A percentile compares a stretch with the other conserved stretches of the same genome.
Evolutionary conservation across 2,113 vertebrate species (phyloP).

Genomic region (Tiliqua scincoides): DNA sequence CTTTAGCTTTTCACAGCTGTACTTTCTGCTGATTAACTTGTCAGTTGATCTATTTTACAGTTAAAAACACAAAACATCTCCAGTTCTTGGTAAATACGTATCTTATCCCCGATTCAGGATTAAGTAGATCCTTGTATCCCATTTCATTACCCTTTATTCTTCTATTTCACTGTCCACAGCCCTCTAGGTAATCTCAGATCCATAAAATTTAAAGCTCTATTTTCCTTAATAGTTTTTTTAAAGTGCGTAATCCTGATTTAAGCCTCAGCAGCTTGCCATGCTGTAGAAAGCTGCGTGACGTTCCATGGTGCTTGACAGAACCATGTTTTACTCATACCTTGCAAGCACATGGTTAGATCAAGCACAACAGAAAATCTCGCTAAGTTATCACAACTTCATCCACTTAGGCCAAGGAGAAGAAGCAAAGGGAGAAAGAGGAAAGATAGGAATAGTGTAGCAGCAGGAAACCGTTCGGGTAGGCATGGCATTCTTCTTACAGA

Average conservation of each 20-base stretch:
- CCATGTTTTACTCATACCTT: constrained; percentile 99
- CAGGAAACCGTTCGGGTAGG: constrained; percentile 60
- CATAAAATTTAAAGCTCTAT: constrained; percentile 66
- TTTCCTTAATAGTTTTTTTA: constrained; percentile 68
- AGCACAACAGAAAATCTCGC: constrained; percentile 99
- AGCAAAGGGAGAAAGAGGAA: constrained; percentile 75
- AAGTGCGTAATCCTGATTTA: constrained; percentile 75
- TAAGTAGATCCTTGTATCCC: constrained; percentile 63
- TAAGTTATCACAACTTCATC: constrained; percentile 90
- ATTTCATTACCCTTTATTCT: constrained; percentile 64
- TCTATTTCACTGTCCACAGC: constrained; percentile 61
- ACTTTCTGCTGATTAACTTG: constrained; percentile 82
- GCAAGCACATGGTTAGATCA: constrained; percentile 99
- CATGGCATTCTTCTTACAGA: constrained; percentile 77
- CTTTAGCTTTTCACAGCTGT: constrained; percentile 86
- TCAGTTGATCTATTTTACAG: constrained; percentile 72
- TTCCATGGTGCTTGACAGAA: constrained; percentile 99
- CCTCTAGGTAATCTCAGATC: constrained; percentile 55
- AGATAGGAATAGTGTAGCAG: constrained; percentile 66
- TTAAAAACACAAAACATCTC: constrained; percentile 69
- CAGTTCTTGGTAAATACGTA: constrained; percentile 66
- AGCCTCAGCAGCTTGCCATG: constrained; percentile 92
- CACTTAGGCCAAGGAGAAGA: constrained; percentile 85
- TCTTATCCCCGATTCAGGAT: constrained; percentile 68
- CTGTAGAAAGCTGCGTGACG: constrained; percentile 97